These are phyloP conservation scores for Chouioia cunea DNA, from an alignment of 2,888 invertebrate species.

Conservation along the genomic window DNA sequence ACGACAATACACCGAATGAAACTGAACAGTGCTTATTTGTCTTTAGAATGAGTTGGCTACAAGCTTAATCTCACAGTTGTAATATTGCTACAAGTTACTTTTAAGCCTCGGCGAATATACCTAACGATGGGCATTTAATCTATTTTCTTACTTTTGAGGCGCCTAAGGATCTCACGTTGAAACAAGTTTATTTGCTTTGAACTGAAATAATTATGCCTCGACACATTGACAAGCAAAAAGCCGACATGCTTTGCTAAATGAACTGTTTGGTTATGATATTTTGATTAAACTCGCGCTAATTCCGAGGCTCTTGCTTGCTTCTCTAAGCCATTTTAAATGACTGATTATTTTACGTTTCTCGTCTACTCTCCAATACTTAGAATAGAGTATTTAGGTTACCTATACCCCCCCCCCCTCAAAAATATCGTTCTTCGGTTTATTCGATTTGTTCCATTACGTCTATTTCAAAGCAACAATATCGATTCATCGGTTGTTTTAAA, in stretches of 20 bases:
- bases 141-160: too few relatives aligned
- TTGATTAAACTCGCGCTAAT: slow-evolving; percentile 40
- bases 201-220: too few relatives aligned
- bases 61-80: slow-evolving; percentile 55
- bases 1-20: slow-evolving; percentile 5
- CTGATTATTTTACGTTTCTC: slow-evolving; percentile 7
- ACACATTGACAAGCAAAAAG: slow-evolving; percentile 23
- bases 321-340: background rate
- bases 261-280: slow-evolving; percentile 8
- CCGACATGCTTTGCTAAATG: background rate
- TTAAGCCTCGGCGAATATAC: slow-evolving; percentile 21
- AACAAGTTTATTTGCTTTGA: too few relatives aligned
- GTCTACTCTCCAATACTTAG: slow-evolving; percentile 19
- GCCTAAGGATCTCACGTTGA: too few relatives aligned
- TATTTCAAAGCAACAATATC: slow-evolving; percentile 6
- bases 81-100: slow-evolving; percentile 53
- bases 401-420: slow-evolving; percentile 13
- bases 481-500: too few relatives aligned
- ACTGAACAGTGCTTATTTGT: slow-evolving; percentile 15
- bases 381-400: slow-evolving; percentile 32
- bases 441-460: slow-evolving; percentile 13
- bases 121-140: background rate
- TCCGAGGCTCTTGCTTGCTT: slow-evolving; percentile 28
- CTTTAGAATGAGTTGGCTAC: slow-evolving; percentile 48
- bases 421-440: slow-evolving; percentile 19